Conservation (phyloP, 2,888 invertebrate genomes). For the Sipunculus nudus region DNA sequence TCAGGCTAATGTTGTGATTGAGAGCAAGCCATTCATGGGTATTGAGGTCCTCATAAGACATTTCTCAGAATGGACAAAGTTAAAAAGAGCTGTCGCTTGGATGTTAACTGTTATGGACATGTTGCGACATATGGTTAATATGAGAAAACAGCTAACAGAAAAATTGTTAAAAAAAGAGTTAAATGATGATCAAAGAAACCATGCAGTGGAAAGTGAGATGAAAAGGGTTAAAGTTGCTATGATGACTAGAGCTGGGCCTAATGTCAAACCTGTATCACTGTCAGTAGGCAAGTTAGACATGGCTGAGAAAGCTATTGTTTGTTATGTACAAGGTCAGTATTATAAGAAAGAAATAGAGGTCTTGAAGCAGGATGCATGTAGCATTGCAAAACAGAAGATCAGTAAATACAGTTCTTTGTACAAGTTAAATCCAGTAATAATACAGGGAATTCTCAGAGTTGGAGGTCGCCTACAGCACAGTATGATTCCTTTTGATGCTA, state of each 20-base stretch:
- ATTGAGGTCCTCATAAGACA: not conserved
- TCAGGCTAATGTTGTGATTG: no score
- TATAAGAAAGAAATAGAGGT: slow-evolving; percentile 2
- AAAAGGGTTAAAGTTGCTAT: no score
- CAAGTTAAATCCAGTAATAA: slow-evolving; percentile 3
- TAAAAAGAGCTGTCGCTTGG: not conserved
- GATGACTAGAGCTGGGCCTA: no score
- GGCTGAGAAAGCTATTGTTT: slow-evolving; percentile 3
- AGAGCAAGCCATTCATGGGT: no score
- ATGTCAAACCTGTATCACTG: not conserved
- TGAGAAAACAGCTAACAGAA: no score
- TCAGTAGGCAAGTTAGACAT: not conserved
- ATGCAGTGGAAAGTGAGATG: no score
- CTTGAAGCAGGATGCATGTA: not conserved
- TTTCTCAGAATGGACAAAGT: slow-evolving; percentile 7
- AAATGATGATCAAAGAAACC: no score
- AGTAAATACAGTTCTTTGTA: slow-evolving; percentile 2
- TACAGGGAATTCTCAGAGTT: not conserved
- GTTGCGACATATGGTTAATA: no score
- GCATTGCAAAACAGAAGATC: not conserved
- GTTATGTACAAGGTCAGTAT: slow-evolving; percentile 2
- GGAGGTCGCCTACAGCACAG: not conserved
- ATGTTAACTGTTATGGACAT: not conserved
- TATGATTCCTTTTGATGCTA: not conserved
- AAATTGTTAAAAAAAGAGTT: no score